Evolutionary conservation across 2,113 vertebrate species (phyloP), one percentile per base, ranked within the genome.

Genomic region (Nesoenas mayeri): DNA sequence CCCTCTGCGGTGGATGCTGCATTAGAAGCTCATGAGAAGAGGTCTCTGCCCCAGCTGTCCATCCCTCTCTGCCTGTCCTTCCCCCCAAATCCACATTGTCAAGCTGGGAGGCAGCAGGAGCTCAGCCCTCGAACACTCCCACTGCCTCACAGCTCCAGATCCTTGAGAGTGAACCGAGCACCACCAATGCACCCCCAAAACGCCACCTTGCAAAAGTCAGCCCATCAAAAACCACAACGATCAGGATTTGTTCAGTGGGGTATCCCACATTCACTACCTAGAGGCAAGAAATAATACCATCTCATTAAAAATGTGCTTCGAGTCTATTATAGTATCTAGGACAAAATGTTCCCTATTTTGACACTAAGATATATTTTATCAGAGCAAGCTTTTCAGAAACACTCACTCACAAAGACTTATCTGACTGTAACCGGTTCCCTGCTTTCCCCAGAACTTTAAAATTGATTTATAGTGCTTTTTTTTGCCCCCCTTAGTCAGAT

Each of bases 281-380:
- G 24, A 91, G 85, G 91, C 74, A 77, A 47, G 81, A 89, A 91
- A 96, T 77, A 83, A 95, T 21, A 70, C 5, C 6, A 11, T 15
- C 95, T 93, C 85, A 84, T 96, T 95, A 93, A 83, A 92, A 80
- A 64, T 12, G 28, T 64, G 92, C 75, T 11, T 47, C 7, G 9
- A 87, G 89, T 90, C 94, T 96, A 91, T 96, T 96, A 71, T 21
- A 22, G 91, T 93, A 96, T 96, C 94, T 95, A 85, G 95, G 95
- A 96, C 93, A 90, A 94, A 94, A 67, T 19, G 89, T 96, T 96
- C 94, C 89, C 88, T 94, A 9, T 94, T 96, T 89, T 94, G 93
- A 93, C 93, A 88, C 79, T 81, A 14, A 93, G 92, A 88, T 83
- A 22, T 11, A 89, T 89, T 91, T 96, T 93, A 94, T 93, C 89